Evolutionary conservation across 2,888 invertebrate genomes (phyloP).

Genomic region (Nymphalis urticae): DNA sequence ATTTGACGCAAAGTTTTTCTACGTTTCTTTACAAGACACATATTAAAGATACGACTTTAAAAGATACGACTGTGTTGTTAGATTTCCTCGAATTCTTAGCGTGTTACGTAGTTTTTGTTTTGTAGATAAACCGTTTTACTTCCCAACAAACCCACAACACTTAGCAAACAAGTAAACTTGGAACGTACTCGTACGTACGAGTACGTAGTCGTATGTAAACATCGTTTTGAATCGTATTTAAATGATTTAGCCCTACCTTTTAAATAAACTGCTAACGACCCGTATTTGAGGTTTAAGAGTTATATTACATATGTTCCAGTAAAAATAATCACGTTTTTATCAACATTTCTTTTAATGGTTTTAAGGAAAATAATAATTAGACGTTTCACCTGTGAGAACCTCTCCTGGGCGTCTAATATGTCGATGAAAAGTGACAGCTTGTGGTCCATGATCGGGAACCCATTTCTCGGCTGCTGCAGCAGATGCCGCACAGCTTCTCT

Average conservation of each 20-base stretch:
- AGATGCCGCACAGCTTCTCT: constrained; percentile 86
- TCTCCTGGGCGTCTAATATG: constrained; percentile 90
- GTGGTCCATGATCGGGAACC: constrained; percentile 89
- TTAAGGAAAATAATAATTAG: background rate
- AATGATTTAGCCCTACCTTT: constrained; percentile 34
- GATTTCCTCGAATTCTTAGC: background rate
- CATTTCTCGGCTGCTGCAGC: constrained; percentile 86
- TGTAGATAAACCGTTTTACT: constrained; percentile 16
- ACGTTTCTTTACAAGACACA: too few species aligned
- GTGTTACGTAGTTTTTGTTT: constrained; percentile 14
- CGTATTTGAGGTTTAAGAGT: constrained; percentile 18
- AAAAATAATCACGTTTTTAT: constrained; percentile 17
- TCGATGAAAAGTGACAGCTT: constrained; percentile 90
- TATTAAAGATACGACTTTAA: background rate
- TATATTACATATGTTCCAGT: constrained; percentile 17
- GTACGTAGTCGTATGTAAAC: constrained; percentile 23
- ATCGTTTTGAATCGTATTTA: constrained; percentile 25
- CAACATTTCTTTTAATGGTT: background rate
- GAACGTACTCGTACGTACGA: constrained; percentile 20
- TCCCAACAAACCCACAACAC: constrained; percentile 27
- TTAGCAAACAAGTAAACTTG: constrained; percentile 27
- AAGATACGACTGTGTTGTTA: background rate
- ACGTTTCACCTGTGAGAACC: constrained; percentile 86
- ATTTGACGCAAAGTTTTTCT: too few species aligned
- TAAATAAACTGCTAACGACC: constrained; percentile 36